phyloP scores from a whole-genome alignment of 2,797 vertebrate genomes.

The Serranus cabrilla region DNA sequence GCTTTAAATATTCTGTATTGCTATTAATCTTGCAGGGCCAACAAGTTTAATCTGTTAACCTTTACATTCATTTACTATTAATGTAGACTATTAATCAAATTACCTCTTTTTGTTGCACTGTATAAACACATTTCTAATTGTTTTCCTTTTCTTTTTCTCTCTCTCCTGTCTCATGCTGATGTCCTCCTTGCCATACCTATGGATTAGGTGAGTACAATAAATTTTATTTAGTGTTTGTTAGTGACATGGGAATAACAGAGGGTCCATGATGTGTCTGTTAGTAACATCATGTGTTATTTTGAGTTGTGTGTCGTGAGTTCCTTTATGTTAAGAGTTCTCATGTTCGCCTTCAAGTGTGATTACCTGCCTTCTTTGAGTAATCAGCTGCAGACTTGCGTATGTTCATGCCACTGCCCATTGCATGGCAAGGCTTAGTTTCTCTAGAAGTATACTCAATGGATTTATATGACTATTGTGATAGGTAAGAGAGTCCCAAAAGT shows the following conservation, averaged over 20 bases:
- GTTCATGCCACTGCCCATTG: neutral
- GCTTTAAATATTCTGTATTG: neutral
- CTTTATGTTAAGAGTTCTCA: neutral
- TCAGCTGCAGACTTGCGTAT: neutral
- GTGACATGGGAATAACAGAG: neutral
- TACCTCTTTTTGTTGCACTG: neutral
- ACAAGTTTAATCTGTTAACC: neutral
- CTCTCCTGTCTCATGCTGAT: constrained; percentile 21
- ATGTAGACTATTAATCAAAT: neutral
- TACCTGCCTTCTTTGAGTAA: neutral
- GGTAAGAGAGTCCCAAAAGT: neutral
- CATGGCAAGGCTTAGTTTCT: too few relatives aligned
- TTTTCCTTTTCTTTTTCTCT: constrained; percentile 3
- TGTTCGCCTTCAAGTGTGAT: neutral
- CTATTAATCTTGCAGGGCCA: neutral
- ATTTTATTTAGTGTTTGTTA: constrained; percentile 10
- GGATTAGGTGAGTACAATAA: constrained; percentile 75
- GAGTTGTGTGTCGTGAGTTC: neutral
- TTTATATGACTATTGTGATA: too few relatives aligned
- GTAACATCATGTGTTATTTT: neutral
- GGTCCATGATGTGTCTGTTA: neutral
- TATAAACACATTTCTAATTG: neutral
- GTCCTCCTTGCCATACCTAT: neutral
- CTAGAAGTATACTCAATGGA: too few relatives aligned
- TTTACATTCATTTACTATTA: neutral